These are phyloP conservation scores for Bombyx mori DNA, from an alignment of 1,140 invertebrate species.

Conservation along the genomic window ASM3026992v2 NC_085111.1:12538501-12539000, in stretches of 20 bases:
- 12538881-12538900: conserved; percentile 33
- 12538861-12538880: conserved; percentile 26
- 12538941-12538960: neutral
- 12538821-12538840: conserved; percentile 45
- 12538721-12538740: conserved; percentile 39
- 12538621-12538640: conserved; percentile 13
- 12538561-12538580: too few species aligned
- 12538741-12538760: conserved; percentile 40
- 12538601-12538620: conserved; percentile 3
- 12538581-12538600: neutral
- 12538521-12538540: too few species aligned
- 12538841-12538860: conserved; percentile 26
- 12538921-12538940: conserved; percentile 9
- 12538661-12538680: conserved; percentile 10
- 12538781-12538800: conserved; percentile 58
- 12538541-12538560: too few species aligned
- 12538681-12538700: conserved; percentile 13
- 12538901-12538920: conserved; percentile 21
- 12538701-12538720: conserved; percentile 18
- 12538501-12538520: too few species aligned
- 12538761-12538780: conserved; percentile 40
- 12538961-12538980: neutral
- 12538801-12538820: conserved; percentile 55
- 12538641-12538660: conserved; percentile 10
- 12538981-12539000: too few species aligned